Evolutionary conservation across 2,888 invertebrate genomes (phyloP).

Genomic region (Megastigmus dorsalis): DNA sequence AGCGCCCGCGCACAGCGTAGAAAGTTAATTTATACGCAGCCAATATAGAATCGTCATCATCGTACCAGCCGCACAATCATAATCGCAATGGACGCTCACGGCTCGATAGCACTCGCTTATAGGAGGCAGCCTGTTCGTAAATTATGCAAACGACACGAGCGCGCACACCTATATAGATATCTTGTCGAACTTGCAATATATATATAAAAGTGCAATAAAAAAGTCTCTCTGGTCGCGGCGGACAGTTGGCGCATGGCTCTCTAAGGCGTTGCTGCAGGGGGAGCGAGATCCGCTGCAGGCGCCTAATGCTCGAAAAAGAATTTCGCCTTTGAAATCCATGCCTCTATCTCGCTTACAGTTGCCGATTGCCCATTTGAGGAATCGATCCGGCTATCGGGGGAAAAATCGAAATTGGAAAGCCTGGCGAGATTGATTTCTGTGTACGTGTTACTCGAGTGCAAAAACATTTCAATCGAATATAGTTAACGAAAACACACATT

Average conservation of each 20-base stretch:
- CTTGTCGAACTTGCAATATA: neutral
- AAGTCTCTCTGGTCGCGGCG: too few species aligned
- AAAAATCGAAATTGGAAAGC: conserved; percentile 33
- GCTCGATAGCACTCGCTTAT: neutral
- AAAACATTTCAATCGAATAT: neutral
- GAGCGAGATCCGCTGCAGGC: too few species aligned
- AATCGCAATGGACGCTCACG: conserved; percentile 14
- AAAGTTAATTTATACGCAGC: conserved; percentile 53
- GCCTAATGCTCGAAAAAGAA: conserved; percentile 7
- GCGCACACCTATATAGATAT: too few species aligned
- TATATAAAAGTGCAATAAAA: conserved; percentile 44
- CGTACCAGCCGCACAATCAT: conserved; percentile 31
- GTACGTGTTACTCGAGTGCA: neutral
- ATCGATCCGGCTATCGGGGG: neutral
- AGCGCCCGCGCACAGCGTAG: conserved; percentile 10
- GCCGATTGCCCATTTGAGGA: conserved; percentile 8
- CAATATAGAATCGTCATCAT: conserved; percentile 41
- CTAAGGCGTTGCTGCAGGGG: too few species aligned
- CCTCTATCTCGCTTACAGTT: neutral
- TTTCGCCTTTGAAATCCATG: conserved; percentile 3
- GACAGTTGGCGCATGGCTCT: too few species aligned
- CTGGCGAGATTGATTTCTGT: too few species aligned
- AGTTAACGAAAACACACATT: too few species aligned
- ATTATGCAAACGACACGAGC: conserved; percentile 48
- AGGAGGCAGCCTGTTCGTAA: conserved; percentile 32